Evolutionary conservation across 2,888 invertebrate species (phyloP), one percentile per base, ranked within the genome.

Genomic region (Sphaerophoria rueppellii): DNA sequence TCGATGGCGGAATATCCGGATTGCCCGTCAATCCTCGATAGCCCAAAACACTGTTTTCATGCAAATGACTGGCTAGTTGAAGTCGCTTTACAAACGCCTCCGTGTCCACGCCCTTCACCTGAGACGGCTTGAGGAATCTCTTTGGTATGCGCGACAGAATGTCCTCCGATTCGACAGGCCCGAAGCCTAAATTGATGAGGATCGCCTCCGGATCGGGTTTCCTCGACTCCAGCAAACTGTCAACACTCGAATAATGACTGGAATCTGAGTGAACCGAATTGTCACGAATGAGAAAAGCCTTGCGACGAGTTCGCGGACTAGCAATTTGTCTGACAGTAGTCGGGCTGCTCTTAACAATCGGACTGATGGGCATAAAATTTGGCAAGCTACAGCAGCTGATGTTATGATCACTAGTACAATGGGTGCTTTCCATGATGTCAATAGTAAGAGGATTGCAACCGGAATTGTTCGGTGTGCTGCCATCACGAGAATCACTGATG

Each of bases 141-240:
- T 94, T 95, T 4, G 98, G 98, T 91, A 98, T 97, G 88, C 97
- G 94, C 75, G 95, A 95, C 16, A 95, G 90, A 87, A 95, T 94
- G 89, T 95, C 95, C 69, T 94, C 94, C 81, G 94, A 94, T 87
- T 93, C 93, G 75, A 94, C 93, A 7, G 95, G 96, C 0, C 96
- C 96, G 91, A 96, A 96, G 11, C 97, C 97, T 72, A 96, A 93
- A 87, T 95, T 96, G 67, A 96, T 92, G 37, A 98, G 93, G 73
- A 98, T 95, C 72, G 96, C 96, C 90, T 98, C 98, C 0, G 98
- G 98, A 92, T 98, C 97, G 32, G 96, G 96, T 89, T 95, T 95
- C 50, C 98, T 93, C 16, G 96, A 94, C 88, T 97, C 96, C 88
- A 98, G 92, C 65, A 98, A 93, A 90, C 96, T 96, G 90, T 97